Evolutionary conservation across 2,888 invertebrate genomes (phyloP).

Genomic region (Rotaria magnacalcarata): DNA sequence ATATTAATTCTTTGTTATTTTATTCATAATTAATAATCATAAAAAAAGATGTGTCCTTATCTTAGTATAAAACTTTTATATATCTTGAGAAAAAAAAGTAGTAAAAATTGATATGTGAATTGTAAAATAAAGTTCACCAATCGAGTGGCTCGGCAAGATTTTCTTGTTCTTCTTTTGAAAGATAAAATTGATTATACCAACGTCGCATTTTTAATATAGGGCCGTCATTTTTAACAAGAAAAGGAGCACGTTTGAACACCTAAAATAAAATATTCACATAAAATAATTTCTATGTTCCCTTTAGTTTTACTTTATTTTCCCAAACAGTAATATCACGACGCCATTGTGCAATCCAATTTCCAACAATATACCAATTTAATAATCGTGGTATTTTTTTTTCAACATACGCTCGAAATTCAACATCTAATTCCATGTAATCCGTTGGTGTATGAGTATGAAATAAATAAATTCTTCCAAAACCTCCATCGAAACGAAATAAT

Average conservation of each 20-base stretch:
- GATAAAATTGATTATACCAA: slow-evolving; percentile 82
- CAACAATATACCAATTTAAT: slow-evolving; percentile 33
- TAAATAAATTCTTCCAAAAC: slow-evolving; percentile 20
- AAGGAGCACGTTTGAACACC: slow-evolving; percentile 21
- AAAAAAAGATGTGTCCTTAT: no score
- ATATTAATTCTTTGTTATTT: background rate
- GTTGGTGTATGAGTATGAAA: slow-evolving; percentile 33
- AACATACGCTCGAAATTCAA: background rate
- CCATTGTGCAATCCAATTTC: slow-evolving; percentile 36
- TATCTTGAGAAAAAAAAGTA: background rate
- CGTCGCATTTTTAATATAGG: slow-evolving; percentile 70
- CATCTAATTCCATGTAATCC: background rate
- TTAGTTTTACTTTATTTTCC: slow-evolving; percentile 69
- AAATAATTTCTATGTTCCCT: background rate
- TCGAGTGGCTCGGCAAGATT: background rate
- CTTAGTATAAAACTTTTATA: no score
- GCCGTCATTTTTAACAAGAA: slow-evolving; percentile 65
- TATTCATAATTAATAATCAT: no score
- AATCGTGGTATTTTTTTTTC: slow-evolving; percentile 16
- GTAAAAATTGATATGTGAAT: background rate
- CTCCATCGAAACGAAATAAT: slow-evolving; percentile 3
- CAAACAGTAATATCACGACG: slow-evolving; percentile 73
- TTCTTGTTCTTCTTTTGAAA: slow-evolving; percentile 61
- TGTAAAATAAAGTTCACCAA: background rate
- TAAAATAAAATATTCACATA: background rate